Evolutionary conservation across 1,140 invertebrate genomes (phyloP).

Genomic region (Bombyx mori): DNA sequence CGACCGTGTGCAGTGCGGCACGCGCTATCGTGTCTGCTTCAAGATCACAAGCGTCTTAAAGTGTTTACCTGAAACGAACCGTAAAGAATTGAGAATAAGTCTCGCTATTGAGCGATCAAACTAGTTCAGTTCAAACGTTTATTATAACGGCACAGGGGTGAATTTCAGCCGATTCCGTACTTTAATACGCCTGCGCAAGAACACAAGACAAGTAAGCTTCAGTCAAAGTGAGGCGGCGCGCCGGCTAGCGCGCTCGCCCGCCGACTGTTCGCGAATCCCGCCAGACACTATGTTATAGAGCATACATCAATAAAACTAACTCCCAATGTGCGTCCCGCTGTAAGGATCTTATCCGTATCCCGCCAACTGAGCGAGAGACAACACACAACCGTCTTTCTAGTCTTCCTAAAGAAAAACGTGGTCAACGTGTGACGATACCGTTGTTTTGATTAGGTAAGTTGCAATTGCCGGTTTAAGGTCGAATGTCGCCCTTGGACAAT

Average conservation of each 20-base stretch:
- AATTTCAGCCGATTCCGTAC: constrained; percentile 62
- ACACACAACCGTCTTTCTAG: constrained; percentile 25
- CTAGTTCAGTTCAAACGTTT: constrained; percentile 24
- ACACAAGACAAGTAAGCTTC: constrained; percentile 39
- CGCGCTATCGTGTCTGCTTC: constrained; percentile 23
- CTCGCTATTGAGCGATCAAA: too few species aligned
- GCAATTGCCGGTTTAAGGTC: constrained; percentile 39
- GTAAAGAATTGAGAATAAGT: too few species aligned
- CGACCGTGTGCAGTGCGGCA: constrained; percentile 67
- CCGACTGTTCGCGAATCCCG: constrained; percentile 20
- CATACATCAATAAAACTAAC: constrained; percentile 57
- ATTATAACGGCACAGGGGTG: constrained; percentile 21
- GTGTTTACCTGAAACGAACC: too few species aligned
- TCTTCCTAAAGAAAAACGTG: constrained; percentile 50
- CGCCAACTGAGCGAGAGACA: constrained; percentile 48
- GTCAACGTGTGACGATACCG: constrained; percentile 33
- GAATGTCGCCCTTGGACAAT: constrained; percentile 44
- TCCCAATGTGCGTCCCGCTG: constrained; percentile 18
- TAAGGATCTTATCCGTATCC: constrained; percentile 23
- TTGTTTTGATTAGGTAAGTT: constrained; percentile 46
- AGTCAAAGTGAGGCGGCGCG: constrained; percentile 63
- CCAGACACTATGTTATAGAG: not conserved
- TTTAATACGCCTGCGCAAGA: constrained; percentile 53
- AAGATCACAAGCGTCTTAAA: too few species aligned
- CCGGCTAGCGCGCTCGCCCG: constrained; percentile 63